Evolutionary conservation across 2,888 invertebrate species (phyloP).

Genomic region (Minunthozetes semirufus): DNA sequence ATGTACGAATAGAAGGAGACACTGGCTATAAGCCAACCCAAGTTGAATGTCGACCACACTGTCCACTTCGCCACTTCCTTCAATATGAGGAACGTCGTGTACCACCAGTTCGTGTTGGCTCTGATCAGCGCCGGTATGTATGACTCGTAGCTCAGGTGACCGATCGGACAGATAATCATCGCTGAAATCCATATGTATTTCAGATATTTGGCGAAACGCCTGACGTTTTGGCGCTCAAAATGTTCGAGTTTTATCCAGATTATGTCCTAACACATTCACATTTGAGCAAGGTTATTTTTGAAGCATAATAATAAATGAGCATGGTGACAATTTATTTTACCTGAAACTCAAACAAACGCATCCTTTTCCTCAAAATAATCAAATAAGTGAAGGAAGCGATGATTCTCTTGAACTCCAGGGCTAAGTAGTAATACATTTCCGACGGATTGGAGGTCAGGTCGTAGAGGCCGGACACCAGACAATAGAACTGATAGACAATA

Average conservation of each 20-base stretch:
- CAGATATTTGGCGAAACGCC: not conserved
- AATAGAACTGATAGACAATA: not conserved
- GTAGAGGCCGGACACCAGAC: not conserved
- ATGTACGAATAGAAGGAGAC: not conserved
- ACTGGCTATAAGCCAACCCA: conserved; percentile 7
- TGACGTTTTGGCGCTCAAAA: not conserved
- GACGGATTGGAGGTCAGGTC: not conserved
- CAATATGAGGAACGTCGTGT: not conserved
- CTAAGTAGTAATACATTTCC: not conserved
- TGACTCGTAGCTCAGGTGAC: conserved; percentile 14
- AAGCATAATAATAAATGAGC: no score
- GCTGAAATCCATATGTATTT: not conserved
- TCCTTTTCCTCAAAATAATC: not conserved
- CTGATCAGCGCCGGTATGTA: not conserved
- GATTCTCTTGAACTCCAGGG: not conserved
- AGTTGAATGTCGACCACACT: not conserved
- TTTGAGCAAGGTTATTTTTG: no score
- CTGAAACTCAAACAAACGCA: not conserved
- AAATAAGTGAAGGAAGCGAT: not conserved
- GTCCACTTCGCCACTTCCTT: not conserved
- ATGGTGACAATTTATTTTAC: not conserved
- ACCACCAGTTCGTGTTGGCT: not conserved
- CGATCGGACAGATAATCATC: conserved; percentile 8
- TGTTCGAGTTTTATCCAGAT: not conserved
- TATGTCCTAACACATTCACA: not conserved